Base-by-base conservation (phyloP, 2,888 invertebrate species). In the Volucella bombylans region DNA sequence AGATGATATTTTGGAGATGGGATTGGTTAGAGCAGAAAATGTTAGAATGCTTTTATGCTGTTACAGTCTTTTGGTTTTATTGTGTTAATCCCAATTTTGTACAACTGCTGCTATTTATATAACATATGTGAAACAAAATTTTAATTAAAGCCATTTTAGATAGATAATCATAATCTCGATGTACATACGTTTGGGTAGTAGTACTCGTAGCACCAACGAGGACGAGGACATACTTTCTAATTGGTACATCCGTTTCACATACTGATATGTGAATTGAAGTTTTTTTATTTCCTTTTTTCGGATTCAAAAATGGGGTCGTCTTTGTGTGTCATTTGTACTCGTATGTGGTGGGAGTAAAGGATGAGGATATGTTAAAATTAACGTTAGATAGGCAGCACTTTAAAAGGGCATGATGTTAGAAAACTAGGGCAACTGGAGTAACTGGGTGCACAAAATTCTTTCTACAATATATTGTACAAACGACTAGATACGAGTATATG, bases 141-240 rank as follows among this genome's bases (percentile, higher is more conserved):
- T 83, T 83, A 83, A 83, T 79, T 83, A 79, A 83, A 83, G 38
- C 47, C 69, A 50, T 64, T 78, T 78, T 69, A 57, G 64, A 78
- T 52, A 64, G 69, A 57, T 31, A 69, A 69, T 71, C 69, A 71
- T 78, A 78, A 78, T 78, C 78, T 62, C 49, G 55, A 78, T 78
- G 49, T 50, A 15, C 71, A 11, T 43, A 62, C 55, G 47, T 41
- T 43, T 39, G 10, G 18, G 47, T 54, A n/a, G 3, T 31, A 6
- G 31, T 31, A n/a, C n/a, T n/a, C n/a, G n/a, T n/a, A 31, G 31
- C 6, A 31, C 31, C 31, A 31, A 31, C 1, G 31, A 31, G 31
- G 31, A 4, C 31, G 14, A 8, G 38, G 18, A 39, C 41, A 65
- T 65, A 12, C 38, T 64, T 50, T 8, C 31, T 64, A 14, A 31